Base-by-base conservation (phyloP, 2,113 vertebrate species). In the Hydropotes inermis region DNA sequence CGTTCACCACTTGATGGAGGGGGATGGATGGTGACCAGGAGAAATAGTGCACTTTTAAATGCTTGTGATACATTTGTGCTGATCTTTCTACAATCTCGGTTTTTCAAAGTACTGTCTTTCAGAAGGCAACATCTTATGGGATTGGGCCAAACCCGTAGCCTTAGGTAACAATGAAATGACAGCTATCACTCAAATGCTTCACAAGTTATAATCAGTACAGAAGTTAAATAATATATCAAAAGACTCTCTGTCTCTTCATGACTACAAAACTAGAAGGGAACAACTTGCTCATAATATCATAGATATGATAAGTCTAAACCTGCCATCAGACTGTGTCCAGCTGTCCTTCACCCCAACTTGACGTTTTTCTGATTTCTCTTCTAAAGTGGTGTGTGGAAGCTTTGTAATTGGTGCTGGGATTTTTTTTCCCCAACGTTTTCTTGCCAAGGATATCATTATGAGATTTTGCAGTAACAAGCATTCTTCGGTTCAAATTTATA, bases 401-500 rank as follows among this genome's bases (percentile, higher is more conserved):
- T 98, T 98, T 98, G 93, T 97, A 93, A 97, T 94, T 97, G 98
- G 96, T 96, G 67, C 98, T 97, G 95, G 43, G 87, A 97, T 97
- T 98, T 99, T 99, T 97, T 98, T 98, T 98, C 98, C 96, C 96
- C 98, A 97, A 98, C 97, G 94, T 98, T 97, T 98, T 99, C 99
- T 99, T 99, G 98, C 98, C 97, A 98, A 99, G 98, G 98, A 99
- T 99, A 99, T 99, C 98, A 98, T 99, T 99, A 99, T 99, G 99
- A 99, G 99, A 99, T 99, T 99, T 98, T 99, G 98, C 99, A 99
- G 99, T 99, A 99, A 99, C 99, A 99, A 99, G 99, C 99, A 99
- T 99, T 99, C 99, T 99, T 99, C 99, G 99, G 99, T 99, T 99
- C 99, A 99, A 99, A 99, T 99, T 99, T 99, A 98, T 99, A 99